Evolutionary conservation across 2,113 vertebrate genomes (phyloP), one percentile per base, ranked within the genome.

Genomic region (Gymnobelideus leadbeateri): DNA sequence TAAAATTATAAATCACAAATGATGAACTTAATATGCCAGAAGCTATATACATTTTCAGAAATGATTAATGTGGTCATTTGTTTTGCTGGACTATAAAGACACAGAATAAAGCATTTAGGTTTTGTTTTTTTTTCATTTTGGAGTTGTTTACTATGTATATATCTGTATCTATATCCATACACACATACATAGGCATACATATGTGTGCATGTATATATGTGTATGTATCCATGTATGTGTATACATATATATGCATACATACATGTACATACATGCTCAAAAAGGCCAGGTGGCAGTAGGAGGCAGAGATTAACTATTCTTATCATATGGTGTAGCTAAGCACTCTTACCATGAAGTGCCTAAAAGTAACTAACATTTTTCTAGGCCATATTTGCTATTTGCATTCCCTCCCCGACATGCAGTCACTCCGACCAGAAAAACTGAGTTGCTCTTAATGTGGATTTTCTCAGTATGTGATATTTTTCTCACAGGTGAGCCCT

Each of bases 401-500:
- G 4, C 16, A n/a, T 37, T 7, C 31, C 31, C 61, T 37, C 61
- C 61, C 31, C 61, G 0, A 28, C 31, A 24, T 4, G 21, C 4
- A 77, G 19, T 7, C 61, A 14, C 3, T 19, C 61, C 14, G 16
- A n/a, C 61, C 12, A 77, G 61, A 77, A n/a, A 19, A 43, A 8
- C 23, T 23, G 23, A 84, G 37, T 43, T 3, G n/a, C 9, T 43
- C n/a, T 43, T 84, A n/a, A 8, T 43, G 19, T 43, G 68, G 68
- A 84, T 43, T 43, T 37, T 43, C 68, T 84, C 37, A 84, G n/a
- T 21, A 68, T 23, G 6, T 8, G 68, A 43, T 84, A 8, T 54
- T 1, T 51, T 49, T 61, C 57, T 55, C 21, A 61, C 97, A 99
- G 99, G 99, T 68, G 99, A 99, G 21, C 98, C 99, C 0, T 99